These are phyloP conservation scores for Tachina grossa DNA, from an alignment of 2,888 invertebrate species.

Conservation along the genomic window DNA sequence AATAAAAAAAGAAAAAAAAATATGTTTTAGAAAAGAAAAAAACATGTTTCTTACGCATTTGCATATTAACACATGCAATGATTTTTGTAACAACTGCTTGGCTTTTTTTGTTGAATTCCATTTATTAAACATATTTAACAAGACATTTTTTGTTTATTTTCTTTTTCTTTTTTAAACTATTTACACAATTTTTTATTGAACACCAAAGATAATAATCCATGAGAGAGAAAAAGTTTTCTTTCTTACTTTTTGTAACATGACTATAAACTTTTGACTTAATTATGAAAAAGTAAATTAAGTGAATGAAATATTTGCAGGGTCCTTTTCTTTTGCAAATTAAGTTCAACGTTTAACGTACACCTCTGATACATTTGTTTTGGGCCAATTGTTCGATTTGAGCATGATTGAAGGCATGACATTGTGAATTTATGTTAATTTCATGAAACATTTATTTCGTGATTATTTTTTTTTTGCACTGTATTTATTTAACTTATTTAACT, in stretches of 20 bases:
- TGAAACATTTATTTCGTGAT: constrained; percentile 69
- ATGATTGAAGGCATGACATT: constrained; percentile 71
- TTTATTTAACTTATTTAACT: constrained; percentile 26
- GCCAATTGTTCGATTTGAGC: constrained; percentile 39
- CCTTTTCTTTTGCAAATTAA: constrained; percentile 11
- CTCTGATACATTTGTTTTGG: constrained; percentile 13
- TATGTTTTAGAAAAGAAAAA: constrained; percentile 47
- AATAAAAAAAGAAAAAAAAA: constrained; percentile 32
- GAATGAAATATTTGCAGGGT: constrained; percentile 25
- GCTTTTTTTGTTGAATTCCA: constrained; percentile 8
- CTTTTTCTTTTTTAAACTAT: not conserved
- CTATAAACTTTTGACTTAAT: constrained; percentile 55
- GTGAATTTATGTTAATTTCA: constrained; percentile 67
- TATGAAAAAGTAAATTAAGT: constrained; percentile 44
- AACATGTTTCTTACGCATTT: constrained; percentile 70
- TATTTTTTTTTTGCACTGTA: constrained; percentile 19
- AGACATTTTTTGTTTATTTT: constrained; percentile 23
- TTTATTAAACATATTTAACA: constrained; percentile 57
- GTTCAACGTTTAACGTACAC: constrained; percentile 2
- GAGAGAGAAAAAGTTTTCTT: constrained; percentile 52
- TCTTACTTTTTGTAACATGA: constrained; percentile 43
- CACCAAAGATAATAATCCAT: constrained; percentile 68
- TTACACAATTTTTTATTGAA: constrained; percentile 61
- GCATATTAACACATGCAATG: constrained; percentile 74
- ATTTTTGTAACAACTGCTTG: constrained; percentile 47